Percentiles rank a stretch among this genome's conserved stretches.
Conservation (phyloP, 2,113 vertebrate species). For the Ophiodon elongatus region DNA sequence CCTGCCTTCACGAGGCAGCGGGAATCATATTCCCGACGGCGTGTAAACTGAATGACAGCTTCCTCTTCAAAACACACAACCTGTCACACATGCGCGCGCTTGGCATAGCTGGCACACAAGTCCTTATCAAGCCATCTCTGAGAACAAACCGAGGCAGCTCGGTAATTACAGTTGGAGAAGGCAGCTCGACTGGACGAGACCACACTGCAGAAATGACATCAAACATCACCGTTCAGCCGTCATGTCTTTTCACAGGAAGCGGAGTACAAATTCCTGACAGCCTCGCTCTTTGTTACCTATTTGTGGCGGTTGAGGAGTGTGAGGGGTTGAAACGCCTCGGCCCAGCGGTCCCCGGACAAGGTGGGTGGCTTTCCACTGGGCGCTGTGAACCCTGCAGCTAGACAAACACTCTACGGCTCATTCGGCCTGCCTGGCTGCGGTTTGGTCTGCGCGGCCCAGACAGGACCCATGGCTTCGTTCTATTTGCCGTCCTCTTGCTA, state of each 20-base stretch:
- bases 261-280: conserved; percentile 51
- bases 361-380: conserved; percentile 85
- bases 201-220: conserved; percentile 56
- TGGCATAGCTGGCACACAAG: neutral
- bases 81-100: conserved; percentile 25
- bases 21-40: conserved; percentile 42
- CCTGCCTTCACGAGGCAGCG: conserved; percentile 51
- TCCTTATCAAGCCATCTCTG: conserved; percentile 54
- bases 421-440: conserved; percentile 71
- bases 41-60: conserved; percentile 64
- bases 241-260: conserved; percentile 43
- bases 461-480: conserved; percentile 72
- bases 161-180: conserved; percentile 45
- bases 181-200: conserved; percentile 52
- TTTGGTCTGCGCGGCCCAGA: conserved; percentile 69
- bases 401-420: conserved; percentile 80
- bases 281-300: conserved; percentile 35
- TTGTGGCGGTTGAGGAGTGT: conserved; percentile 44
- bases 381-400: conserved; percentile 77
- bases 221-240: conserved; percentile 31
- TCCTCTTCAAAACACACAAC: conserved; percentile 61
- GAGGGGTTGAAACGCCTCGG: conserved; percentile 64
- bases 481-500: conserved; percentile 72
- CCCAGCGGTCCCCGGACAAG: conserved; percentile 71
- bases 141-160: conserved; percentile 39